These are phyloP conservation scores for Drosophila stalkeri DNA, from an alignment of 2,888 invertebrate species.

Conservation along the genomic window DNA sequence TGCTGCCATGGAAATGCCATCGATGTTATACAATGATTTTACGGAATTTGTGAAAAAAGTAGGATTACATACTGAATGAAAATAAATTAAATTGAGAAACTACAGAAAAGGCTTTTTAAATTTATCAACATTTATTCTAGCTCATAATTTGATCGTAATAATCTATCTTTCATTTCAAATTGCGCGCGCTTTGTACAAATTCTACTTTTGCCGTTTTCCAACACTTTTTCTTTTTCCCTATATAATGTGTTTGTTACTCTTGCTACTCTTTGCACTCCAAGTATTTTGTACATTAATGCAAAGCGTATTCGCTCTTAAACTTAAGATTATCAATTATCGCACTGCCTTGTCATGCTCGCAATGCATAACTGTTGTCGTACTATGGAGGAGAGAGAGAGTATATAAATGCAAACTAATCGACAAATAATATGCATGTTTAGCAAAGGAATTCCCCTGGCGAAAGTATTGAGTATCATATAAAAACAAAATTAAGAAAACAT, in stretches of 20 bases:
- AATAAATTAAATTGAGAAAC: not conserved
- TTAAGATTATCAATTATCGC: slow-evolving; percentile 18
- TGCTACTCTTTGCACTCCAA: not conserved
- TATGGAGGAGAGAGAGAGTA: slow-evolving; percentile 6
- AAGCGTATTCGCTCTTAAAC: not conserved
- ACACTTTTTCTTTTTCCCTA: slow-evolving; percentile 14
- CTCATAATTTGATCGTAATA: not conserved
- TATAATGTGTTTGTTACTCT: not conserved
- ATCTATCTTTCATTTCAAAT: slow-evolving; percentile 12
- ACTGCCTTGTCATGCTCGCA: slow-evolving; percentile 42
- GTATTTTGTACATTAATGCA: not conserved
- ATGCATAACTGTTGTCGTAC: slow-evolving; percentile 2
- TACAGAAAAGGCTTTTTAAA: not conserved
- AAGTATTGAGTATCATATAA: not conserved
- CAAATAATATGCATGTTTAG: not conserved
- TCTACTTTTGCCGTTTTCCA: not conserved
- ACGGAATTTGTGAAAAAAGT: slow-evolving; percentile 86
- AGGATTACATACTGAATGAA: slow-evolving; percentile 37
- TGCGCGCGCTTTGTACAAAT: slow-evolving; percentile 11
- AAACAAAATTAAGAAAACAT: not conserved
- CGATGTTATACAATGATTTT: slow-evolving; percentile 90
- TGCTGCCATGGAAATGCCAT: slow-evolving; percentile 92
- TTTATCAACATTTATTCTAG: not conserved
- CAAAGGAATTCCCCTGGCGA: not conserved
- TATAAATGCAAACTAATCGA: not conserved